Conservation (phyloP, 2,888 invertebrate genomes). For the Ophion obscuratus region DNA sequence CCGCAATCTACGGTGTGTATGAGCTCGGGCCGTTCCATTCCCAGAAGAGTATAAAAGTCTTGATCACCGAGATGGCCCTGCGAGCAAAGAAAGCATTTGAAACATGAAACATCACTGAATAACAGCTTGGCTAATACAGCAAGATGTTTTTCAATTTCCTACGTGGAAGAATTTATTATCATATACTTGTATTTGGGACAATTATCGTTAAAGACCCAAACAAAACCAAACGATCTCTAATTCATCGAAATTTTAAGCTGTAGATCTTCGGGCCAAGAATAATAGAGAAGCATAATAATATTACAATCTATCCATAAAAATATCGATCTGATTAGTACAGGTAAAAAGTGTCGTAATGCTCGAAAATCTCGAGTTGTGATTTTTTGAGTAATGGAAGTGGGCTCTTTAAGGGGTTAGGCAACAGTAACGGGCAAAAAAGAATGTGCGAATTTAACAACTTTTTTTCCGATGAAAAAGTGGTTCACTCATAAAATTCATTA, state of each 20-base stretch:
- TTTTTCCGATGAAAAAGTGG: no score
- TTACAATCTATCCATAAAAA: not conserved
- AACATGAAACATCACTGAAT: not conserved
- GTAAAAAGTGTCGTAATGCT: not conserved
- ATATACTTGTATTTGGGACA: not conserved
- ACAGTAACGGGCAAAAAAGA: no score
- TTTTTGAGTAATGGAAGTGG: no score
- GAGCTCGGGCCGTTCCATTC: constrained; percentile 88
- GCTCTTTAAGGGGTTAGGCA: no score
- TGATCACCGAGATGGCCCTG: constrained; percentile 92
- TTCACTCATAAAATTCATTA: no score
- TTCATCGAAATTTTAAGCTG: not conserved
- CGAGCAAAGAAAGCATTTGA: constrained; percentile 50
- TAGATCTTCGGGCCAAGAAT: not conserved
- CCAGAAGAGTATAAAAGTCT: constrained; percentile 91
- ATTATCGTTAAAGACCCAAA: not conserved
- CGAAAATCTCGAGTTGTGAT: no score
- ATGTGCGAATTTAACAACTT: no score
- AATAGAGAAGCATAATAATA: not conserved
- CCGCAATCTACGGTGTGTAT: constrained; percentile 91
- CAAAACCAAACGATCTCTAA: not conserved
- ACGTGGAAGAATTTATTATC: not conserved
- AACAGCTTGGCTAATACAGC: no score
- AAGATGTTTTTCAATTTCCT: not conserved
- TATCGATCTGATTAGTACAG: not conserved